phyloP scores from a whole-genome alignment of 2,113 vertebrate species.

The Pseudolaguvia tuberculata region DNA sequence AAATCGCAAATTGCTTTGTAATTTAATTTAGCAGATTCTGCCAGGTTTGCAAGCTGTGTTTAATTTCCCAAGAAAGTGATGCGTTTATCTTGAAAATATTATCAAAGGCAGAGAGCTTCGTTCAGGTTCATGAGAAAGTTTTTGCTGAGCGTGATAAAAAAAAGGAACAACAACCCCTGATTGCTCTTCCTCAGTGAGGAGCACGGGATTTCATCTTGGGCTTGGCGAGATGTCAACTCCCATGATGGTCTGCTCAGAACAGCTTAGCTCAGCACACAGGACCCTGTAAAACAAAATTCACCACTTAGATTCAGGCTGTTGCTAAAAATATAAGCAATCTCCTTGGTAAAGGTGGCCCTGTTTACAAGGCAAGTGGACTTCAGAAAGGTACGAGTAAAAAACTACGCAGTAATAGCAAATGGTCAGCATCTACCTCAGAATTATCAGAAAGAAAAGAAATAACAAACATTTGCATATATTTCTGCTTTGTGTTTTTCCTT shows the following conservation, averaged over 20 bases:
- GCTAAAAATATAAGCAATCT: slow-evolving; percentile 7
- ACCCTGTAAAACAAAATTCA: slow-evolving; percentile 50
- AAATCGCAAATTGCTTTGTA: slow-evolving; percentile 70
- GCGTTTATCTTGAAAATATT: slow-evolving; percentile 68
- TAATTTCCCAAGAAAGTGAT: slow-evolving; percentile 69
- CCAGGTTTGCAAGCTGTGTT: slow-evolving; percentile 61
- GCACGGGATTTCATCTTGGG: slow-evolving; percentile 73
- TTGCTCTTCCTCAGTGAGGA: slow-evolving; percentile 64
- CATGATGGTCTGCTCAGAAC: slow-evolving; percentile 63
- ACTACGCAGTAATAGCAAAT: neutral
- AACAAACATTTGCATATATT: too few species aligned
- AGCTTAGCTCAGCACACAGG: slow-evolving; percentile 76
- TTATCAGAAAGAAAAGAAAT: neutral
- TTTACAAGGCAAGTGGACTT: slow-evolving; percentile 14
- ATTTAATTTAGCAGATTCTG: slow-evolving; percentile 71
- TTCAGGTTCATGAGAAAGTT: slow-evolving; percentile 66
- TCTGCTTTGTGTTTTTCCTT: too few species aligned
- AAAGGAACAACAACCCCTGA: slow-evolving; percentile 63
- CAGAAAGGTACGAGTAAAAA: neutral
- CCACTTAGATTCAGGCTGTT: slow-evolving; percentile 21
- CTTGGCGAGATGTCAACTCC: slow-evolving; percentile 66
- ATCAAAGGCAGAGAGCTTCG: slow-evolving; percentile 58
- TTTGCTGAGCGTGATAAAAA: slow-evolving; percentile 67
- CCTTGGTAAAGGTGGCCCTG: neutral
- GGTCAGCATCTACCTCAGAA: neutral